Conservation (phyloP, 2,888 invertebrate species). For the Formica aserva region DNA sequence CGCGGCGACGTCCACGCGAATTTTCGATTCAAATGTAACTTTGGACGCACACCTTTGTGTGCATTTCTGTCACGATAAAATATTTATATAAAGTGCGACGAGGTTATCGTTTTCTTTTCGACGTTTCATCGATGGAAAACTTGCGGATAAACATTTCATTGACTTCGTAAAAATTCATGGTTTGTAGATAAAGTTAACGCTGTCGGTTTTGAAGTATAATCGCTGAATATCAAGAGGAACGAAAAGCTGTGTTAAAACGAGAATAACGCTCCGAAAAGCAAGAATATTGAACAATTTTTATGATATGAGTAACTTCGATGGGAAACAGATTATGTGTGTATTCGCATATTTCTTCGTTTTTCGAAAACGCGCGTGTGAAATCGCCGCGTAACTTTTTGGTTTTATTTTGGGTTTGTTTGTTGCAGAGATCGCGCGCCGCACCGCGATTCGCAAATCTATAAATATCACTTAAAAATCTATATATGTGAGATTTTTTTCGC, state of each 20-base stretch:
- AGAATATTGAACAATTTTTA: constrained; percentile 25
- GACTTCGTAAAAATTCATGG: not conserved
- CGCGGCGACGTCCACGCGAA: not conserved
- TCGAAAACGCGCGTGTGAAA: not conserved
- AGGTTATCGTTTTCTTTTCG: not conserved
- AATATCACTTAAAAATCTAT: constrained; percentile 52
- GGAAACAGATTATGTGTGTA: not conserved
- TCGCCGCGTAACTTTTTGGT: not conserved
- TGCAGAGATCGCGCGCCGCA: not conserved
- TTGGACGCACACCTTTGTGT: constrained; percentile 7
- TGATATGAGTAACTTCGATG: not conserved
- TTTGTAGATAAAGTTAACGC: constrained; percentile 10
- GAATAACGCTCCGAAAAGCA: not conserved
- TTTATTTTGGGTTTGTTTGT: not conserved
- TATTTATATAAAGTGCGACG: constrained; percentile 19
- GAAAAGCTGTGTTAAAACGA: not conserved
- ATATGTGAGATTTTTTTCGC: not conserved
- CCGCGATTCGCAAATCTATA: constrained; percentile 26
- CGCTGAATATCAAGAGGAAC: not conserved
- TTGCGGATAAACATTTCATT: constrained; percentile 12
- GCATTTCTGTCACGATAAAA: constrained; percentile 1
- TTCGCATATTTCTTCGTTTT: constrained; percentile 6
- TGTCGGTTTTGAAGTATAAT: constrained; percentile 1
- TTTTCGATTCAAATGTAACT: constrained; percentile 18
- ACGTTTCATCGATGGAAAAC: constrained; percentile 18